A percentile compares a stretch with the other conserved stretches of the same genome.
Evolutionary conservation across 2,797 vertebrate species (phyloP).

Genomic region (Periparus ater): DNA sequence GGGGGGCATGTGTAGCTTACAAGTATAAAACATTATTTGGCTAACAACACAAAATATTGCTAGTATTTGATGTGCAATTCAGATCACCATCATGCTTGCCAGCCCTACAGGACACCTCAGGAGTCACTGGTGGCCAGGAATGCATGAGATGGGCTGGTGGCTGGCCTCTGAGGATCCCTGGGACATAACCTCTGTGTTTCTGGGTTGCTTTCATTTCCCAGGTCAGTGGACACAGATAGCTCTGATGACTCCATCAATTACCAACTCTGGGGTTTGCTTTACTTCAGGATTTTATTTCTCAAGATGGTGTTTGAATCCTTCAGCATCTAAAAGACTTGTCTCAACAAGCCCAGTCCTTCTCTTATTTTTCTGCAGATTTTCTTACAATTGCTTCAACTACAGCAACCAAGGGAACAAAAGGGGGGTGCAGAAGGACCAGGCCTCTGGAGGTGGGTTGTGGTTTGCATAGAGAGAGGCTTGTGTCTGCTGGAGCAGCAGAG

Average conservation of each 20-base stretch:
- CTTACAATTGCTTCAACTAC: not conserved
- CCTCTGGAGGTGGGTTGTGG: not conserved
- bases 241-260: not conserved
- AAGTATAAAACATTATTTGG: not conserved
- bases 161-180: not conserved
- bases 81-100: not conserved
- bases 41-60: not conserved
- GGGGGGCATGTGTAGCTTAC: not conserved
- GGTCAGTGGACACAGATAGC: not conserved
- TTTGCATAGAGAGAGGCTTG: not conserved
- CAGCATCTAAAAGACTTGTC: not conserved
- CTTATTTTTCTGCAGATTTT: not conserved
- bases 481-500: not conserved
- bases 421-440: not conserved
- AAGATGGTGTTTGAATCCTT: not conserved
- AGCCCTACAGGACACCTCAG: not conserved
- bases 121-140: not conserved
- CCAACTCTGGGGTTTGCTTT: not conserved
- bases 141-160: not conserved
- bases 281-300: not conserved
- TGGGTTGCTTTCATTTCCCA: not conserved
- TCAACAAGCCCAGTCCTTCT: not conserved
- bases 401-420: not conserved
- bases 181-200: not conserved
- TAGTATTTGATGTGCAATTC: not conserved